Evolutionary conservation across 2,113 vertebrate genomes (phyloP), one percentile per base, ranked within the genome.

Genomic region (Marcusenius ussheri): DNA sequence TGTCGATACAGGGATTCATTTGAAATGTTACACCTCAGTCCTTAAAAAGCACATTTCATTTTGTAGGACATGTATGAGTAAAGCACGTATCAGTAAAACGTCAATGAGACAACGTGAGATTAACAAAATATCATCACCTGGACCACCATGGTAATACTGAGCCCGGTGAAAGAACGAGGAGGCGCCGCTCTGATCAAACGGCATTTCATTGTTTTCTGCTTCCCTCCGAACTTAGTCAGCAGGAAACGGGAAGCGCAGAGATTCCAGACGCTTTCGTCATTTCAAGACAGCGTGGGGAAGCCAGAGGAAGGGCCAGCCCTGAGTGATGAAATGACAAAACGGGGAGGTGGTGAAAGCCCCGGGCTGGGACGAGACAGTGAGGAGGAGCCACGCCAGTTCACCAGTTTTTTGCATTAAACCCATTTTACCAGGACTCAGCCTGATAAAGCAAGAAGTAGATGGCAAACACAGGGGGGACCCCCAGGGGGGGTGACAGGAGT

Each of bases 261-360:
- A 87, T 87, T 51, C 49, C 49, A 87, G 49, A 87, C 49, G 85
- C 85, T 50, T 56, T 87, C 27, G 85, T 53, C 49, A 87, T 53
- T 35, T 39, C 15, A 87, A 53, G 85, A 87, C 84, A 87, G n/a
- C 13, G 3, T 6, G 5, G 50, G 27, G 45, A 11, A 19, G 46
- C 46, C 85, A 53, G n/a, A 87, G 85, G 49, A 87, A 87, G 49
- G 27, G 1, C 27, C 13, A 31, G 13, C n/a, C 50, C 85, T 35
- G 27, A 27, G 27, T 39, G 27, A 11, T 87, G 49, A 87, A 13
- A 27, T 53, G 31, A 35, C 13, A 80, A 15, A 42, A 35, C 5
- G 5, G 4, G 5, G 35, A 42, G 74, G 74, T 19, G 74, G 13
- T 39, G 47, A 53, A 53, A 87, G 19, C 2, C 50, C 5, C 24